Conservation (phyloP, 1,140 invertebrate genomes). For the Eupristina koningsbergeri region DNA sequence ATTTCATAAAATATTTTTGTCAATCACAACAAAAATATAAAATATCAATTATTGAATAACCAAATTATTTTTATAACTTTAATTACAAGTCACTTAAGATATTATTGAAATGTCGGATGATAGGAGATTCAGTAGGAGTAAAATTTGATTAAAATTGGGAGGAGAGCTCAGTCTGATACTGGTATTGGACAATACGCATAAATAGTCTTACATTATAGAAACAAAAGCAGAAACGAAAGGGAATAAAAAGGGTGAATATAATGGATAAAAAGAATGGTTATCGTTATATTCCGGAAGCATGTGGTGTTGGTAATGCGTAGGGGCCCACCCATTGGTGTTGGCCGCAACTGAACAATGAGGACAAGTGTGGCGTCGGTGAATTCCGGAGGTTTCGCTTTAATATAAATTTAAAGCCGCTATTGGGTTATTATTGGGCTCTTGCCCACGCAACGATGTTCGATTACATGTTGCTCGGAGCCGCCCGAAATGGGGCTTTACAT, state of each 20-base stretch:
- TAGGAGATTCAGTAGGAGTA: too few relatives aligned
- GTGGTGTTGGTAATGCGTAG: background rate
- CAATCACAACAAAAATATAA: too few relatives aligned
- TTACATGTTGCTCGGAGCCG: background rate
- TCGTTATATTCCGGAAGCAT: conserved; percentile 35
- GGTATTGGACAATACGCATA: background rate
- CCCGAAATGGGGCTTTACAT: background rate
- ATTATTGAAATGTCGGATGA: too few relatives aligned
- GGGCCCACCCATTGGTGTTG: conserved; percentile 2
- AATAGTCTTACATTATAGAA: too few relatives aligned
- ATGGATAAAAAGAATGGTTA: background rate
- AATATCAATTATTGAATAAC: too few relatives aligned
- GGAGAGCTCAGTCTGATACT: background rate
- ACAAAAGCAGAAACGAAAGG: background rate
- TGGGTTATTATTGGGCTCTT: background rate
- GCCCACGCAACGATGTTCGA: conserved; percentile 17
- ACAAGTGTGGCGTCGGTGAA: conserved; percentile 4
- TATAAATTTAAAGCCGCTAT: background rate
- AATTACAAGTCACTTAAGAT: too few relatives aligned
- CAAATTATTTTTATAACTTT: too few relatives aligned
- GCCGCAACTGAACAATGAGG: background rate
- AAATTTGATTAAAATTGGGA: too few relatives aligned
- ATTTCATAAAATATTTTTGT: too few relatives aligned
- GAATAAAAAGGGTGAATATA: background rate
- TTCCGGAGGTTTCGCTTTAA: background rate